Base-by-base conservation (phyloP, 2,888 invertebrate species). In the Caenorhabditis sp. region DNA sequence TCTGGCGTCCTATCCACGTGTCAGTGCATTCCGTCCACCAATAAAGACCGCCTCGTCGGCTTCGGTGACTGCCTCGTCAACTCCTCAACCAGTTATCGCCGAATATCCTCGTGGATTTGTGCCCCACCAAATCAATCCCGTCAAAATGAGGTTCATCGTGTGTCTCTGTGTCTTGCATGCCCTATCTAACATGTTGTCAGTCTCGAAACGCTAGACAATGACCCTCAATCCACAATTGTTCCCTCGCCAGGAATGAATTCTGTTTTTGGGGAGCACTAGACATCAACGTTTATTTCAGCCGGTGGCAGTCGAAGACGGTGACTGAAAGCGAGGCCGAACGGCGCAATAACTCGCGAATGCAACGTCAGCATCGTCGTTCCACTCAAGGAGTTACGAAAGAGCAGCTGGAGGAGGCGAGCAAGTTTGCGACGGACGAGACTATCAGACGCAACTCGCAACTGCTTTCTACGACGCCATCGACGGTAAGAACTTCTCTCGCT, bases 241-340 rank as follows among this genome's bases (percentile, higher is more conserved):
- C 13, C 4, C n/a, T 53, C 22, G 7, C 30, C 27, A 30, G 39
- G 41, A 41, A 41, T 41, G 41, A 41, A 41, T 41, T n/a, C n/a
- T n/a, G n/a, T n/a, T n/a, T n/a, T n/a, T n/a, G n/a, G n/a, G n/a
- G n/a, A n/a, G n/a, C n/a, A n/a, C n/a, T n/a, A n/a, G n/a, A n/a
- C n/a, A n/a, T n/a, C n/a, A n/a, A n/a, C n/a, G n/a, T n/a, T n/a
- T n/a, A n/a, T 77, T 86, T 66, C 61, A 87, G 87, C 70, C 85
- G 86, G 7, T 87, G 84, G 83, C 86, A 86, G 78, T 85, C 86
- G 41, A 84, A 86, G 41, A 78, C 85, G 11, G 83, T 84, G 15
- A 83, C 84, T 26, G 88, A 88, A 62, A 85, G 85, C 52, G 88
- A 88, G 58, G 85, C 88, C 9, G 88, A 88, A 52, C 68, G 88